Base-by-base conservation (phyloP, 1,140 invertebrate species). In the Pararge aegeria region DNA sequence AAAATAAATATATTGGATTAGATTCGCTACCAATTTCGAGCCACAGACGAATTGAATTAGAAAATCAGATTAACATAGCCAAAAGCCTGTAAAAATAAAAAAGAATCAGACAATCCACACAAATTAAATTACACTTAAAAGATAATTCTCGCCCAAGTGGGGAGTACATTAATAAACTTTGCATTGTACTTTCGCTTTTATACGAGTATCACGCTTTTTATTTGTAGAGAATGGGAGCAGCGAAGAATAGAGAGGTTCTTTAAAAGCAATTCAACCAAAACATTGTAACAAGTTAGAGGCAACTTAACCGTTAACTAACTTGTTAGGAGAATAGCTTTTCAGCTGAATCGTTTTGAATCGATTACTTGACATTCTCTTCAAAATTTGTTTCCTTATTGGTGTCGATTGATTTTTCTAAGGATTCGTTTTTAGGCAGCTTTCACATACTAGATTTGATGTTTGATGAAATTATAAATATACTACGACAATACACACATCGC, bases 101-200 rank as follows among this genome's bases (percentile, higher is more conserved):
- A 40, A 40, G 12, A 40, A 16, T 18, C 38, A 2, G 5, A 40
- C 12, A 40, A 40, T 40, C 38, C 38, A 16, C 38, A 40, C 38
- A 40, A 40, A 40, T 40, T 13, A 10, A 40, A 40, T 40, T 34
- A 40, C 16, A 40, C 38, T 40, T 40, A 18, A 40, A 40, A 40
- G 38, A 40, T 40, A 40, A 40, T 40, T 40, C 38, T 16, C 38
- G 0, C 1, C 38, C 38, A 40, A 40, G 38, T 40, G 38, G 16
- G 13, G 13, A 34, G 38, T 15, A 18, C 38, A 40, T 40, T 40
- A 18, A 40, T 40, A 40, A 40, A 40, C 13, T 40, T 40, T 40
- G 38, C 38, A 40, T 40, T 40, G 13, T 40, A 18, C 38, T 40
- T 40, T 40, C 38, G 38, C 38, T 40, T 40, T 40, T 40, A 40